phyloP scores from a whole-genome alignment of 1,140 invertebrate species.

The Halyomorpha halys region DNA sequence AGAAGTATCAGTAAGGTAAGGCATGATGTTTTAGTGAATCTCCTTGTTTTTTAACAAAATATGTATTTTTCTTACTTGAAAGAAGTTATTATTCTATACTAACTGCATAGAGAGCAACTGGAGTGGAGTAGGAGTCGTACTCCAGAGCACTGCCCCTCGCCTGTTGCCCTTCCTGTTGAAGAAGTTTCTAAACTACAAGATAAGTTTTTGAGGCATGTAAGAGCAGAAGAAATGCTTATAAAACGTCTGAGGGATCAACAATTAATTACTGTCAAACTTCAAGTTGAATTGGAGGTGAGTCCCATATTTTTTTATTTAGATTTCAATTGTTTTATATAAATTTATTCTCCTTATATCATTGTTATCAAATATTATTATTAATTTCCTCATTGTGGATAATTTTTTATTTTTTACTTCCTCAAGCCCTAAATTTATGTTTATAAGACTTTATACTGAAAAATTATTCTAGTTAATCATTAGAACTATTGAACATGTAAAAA shows the following conservation, averaged over 20 bases:
- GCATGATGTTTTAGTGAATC: not conserved
- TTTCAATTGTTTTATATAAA: not conserved
- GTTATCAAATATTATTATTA: not conserved
- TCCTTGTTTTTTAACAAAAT: too few species aligned
- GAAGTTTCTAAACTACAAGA: slow-evolving; percentile 52
- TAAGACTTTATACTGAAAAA: too few species aligned
- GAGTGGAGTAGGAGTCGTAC: slow-evolving; percentile 27
- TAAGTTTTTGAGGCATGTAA: slow-evolving; percentile 50
- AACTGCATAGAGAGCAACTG: slow-evolving; percentile 28
- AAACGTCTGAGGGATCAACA: slow-evolving; percentile 63
- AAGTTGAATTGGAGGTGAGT: slow-evolving; percentile 53
- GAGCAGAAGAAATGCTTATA: slow-evolving; percentile 60
- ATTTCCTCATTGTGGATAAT: too few species aligned
- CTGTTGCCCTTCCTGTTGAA: slow-evolving; percentile 41
- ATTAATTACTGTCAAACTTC: slow-evolving; percentile 51
- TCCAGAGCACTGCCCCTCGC: slow-evolving; percentile 26
- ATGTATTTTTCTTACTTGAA: too few species aligned
- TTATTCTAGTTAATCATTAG: too few species aligned
- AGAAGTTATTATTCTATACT: not conserved
- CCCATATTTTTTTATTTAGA: not conserved
- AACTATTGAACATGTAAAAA: too few species aligned
- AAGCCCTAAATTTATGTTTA: too few species aligned
- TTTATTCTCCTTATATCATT: slow-evolving; percentile 1
- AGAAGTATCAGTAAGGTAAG: slow-evolving; percentile 60
- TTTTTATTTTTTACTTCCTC: too few species aligned